phyloP scores from a whole-genome alignment of 2,113 vertebrate genomes.

The Microtus pennsylvanicus region DNA sequence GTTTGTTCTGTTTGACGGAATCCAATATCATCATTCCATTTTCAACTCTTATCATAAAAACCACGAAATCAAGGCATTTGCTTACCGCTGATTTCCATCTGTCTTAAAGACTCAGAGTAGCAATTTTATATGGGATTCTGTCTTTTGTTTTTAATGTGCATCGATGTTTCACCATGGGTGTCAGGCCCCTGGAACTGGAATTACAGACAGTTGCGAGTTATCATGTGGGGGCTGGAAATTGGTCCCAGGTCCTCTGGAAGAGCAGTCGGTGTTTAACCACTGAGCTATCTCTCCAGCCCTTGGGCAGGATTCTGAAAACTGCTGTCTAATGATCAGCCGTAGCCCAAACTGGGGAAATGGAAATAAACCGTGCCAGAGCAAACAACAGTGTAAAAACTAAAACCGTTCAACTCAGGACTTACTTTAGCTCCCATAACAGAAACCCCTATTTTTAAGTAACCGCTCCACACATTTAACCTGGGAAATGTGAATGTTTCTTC shows the following conservation, averaged over 20 bases:
- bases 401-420: slow-evolving; percentile 49
- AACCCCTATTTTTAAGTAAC: slow-evolving; percentile 66
- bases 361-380: slow-evolving; percentile 70
- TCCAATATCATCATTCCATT: slow-evolving; percentile 82
- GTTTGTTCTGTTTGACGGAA: slow-evolving; percentile 80
- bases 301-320: slow-evolving; percentile 79
- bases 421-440: background rate
- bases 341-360: slow-evolving; percentile 75
- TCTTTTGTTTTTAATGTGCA: no score
- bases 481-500: slow-evolving; percentile 79
- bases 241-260: no score
- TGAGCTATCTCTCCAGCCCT: background rate
- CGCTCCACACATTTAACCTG: slow-evolving; percentile 75
- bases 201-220: no score
- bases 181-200: no score
- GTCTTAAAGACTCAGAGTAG: slow-evolving; percentile 74
- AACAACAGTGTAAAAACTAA: slow-evolving; percentile 45
- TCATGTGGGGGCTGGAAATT: no score
- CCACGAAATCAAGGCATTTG: slow-evolving; percentile 78
- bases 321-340: slow-evolving; percentile 71
- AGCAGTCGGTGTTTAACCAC: no score
- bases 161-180: no score
- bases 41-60: slow-evolving; percentile 82
- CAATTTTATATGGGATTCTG: slow-evolving; percentile 75
- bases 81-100: slow-evolving; percentile 77